Conservation (phyloP, 2,888 invertebrate species). For the Apodemia duryi region DNA sequence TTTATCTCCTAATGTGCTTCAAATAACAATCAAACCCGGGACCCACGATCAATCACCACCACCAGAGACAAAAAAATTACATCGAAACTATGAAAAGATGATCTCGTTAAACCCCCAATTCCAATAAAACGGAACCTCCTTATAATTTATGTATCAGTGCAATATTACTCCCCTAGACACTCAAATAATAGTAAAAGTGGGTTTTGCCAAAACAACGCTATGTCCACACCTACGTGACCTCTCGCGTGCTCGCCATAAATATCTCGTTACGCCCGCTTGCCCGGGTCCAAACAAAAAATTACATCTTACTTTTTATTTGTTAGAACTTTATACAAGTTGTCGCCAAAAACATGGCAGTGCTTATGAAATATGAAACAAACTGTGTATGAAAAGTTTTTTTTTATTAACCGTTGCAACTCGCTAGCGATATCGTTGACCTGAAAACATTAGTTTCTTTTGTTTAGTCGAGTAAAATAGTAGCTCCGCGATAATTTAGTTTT, state of each 20-base stretch:
- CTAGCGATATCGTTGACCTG: no score
- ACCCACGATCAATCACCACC: no score
- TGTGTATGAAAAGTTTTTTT: no score
- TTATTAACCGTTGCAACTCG: no score
- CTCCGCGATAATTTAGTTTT: no score
- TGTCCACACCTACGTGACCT: constrained; percentile 50
- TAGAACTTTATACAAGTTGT: constrained; percentile 58
- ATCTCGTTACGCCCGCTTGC: constrained; percentile 56
- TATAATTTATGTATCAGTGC: constrained; percentile 28
- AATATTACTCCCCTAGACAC: constrained; percentile 35
- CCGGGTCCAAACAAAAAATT: constrained; percentile 49
- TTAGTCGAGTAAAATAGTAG: no score
- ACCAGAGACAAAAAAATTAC: not conserved
- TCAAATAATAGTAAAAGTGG: constrained; percentile 44
- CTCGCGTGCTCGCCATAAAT: constrained; percentile 57
- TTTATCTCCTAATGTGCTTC: no score
- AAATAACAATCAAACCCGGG: no score
- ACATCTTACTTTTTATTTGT: constrained; percentile 50
- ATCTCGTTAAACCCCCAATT: not conserved
- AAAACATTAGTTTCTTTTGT: no score
- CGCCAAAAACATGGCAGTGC: constrained; percentile 8
- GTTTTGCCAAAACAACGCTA: constrained; percentile 40
- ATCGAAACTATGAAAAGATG: not conserved
- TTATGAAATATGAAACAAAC: no score
- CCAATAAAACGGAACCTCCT: constrained; percentile 15